These are phyloP conservation scores for Corynorhinus townsendii DNA, from an alignment of 2,113 vertebrate genomes.

Conservation along the genomic window DNA sequence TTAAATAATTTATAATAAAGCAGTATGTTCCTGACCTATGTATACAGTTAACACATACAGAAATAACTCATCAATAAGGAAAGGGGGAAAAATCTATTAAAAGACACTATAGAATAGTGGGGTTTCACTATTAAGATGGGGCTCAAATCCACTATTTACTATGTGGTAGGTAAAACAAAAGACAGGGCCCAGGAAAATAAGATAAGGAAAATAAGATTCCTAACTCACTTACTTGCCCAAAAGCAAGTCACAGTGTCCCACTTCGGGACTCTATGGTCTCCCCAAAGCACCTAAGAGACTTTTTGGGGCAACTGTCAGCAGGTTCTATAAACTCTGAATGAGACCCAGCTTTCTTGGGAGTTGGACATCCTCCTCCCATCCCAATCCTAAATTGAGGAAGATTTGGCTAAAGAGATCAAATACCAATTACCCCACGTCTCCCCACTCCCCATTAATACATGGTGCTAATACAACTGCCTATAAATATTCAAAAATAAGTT, in stretches of 20 bases:
- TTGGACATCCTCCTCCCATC: background rate
- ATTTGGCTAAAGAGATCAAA: background rate
- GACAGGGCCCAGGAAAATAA: background rate
- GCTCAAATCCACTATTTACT: background rate
- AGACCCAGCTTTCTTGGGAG: background rate
- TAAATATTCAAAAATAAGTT: background rate
- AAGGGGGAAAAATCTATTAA: background rate
- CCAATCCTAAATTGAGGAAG: background rate
- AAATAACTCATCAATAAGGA: background rate
- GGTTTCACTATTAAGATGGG: background rate
- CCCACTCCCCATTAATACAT: background rate
- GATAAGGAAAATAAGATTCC: background rate
- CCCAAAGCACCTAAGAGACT: background rate
- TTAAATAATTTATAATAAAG: background rate
- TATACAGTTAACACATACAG: background rate
- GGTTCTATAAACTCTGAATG: background rate
- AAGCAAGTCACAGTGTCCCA: background rate
- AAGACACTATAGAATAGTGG: background rate
- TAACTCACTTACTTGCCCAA: background rate
- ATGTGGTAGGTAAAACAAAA: background rate
- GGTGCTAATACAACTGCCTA: background rate
- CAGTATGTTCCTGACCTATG: background rate
- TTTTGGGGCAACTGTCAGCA: background rate
- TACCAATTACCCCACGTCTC: background rate
- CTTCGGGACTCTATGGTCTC: background rate